phyloP scores from a whole-genome alignment of 2,113 vertebrate species.

The Mastomys natalensis region DNA sequence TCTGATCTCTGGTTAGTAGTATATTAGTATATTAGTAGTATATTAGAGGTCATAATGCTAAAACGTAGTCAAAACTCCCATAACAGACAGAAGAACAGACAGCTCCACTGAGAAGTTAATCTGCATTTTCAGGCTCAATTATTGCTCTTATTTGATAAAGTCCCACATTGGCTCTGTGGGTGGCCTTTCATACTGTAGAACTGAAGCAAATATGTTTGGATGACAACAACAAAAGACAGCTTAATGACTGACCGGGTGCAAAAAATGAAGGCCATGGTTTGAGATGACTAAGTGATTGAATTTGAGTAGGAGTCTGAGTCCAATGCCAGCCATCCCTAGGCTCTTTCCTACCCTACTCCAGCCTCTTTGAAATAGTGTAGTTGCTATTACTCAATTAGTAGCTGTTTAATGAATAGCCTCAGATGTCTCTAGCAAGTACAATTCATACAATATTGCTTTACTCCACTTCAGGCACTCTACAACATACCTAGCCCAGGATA shows the following conservation, averaged over 20 bases:
- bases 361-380: neutral
- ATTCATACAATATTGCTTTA: neutral
- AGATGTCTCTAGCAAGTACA: neutral
- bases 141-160: slow-evolving; percentile 1
- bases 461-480: neutral
- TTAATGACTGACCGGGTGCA: neutral
- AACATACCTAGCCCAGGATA: neutral
- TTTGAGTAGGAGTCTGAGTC: neutral
- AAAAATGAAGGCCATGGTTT: neutral
- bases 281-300: neutral
- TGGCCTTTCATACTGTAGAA: neutral
- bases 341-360: neutral
- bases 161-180: neutral
- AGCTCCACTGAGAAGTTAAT: neutral
- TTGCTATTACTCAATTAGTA: neutral
- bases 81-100: neutral
- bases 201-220: neutral
- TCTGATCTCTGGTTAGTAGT: neutral
- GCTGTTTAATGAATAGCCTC: neutral
- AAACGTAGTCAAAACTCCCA: neutral
- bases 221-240: neutral
- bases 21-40: neutral
- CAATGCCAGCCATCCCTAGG: rapidly evolving
- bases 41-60: neutral
- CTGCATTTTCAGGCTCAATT: slow-evolving; percentile 25